Base-by-base conservation (phyloP, 2,888 invertebrate species). In the Nemoura dubitans region DNA sequence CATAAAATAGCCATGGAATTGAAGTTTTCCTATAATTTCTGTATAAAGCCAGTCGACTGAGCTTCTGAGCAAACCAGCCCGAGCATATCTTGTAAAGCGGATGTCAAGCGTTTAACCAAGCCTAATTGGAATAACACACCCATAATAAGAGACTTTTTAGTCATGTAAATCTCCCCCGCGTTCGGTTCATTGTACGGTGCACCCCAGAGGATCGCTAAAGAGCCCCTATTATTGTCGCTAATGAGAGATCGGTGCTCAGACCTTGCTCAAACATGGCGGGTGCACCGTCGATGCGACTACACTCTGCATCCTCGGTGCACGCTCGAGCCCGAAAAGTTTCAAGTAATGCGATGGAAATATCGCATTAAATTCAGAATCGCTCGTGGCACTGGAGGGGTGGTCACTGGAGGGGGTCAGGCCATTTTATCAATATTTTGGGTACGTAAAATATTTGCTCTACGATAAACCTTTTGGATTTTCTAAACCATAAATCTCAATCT, bases 81-180 rank as follows among this genome's bases (percentile, higher is more conserved):
- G 21, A 59, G 16, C 59, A 59, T 59, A 59, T 16, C 59, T 59
- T 59, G 10, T 78, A 10, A 28, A 78, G 25, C 78, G 78, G 78
- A 78, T 78, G 28, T 78, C 26, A 78, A 25, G 78, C 78, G 78
- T 78, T 78, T 78, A 78, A 78, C 78, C 78, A 78, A 5, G 7
- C 26, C 78, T 78, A 78, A 78, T 78, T 78, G 78, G 78, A 78
- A 78, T 78, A 78, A 78, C 26, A 78, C 78, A 16, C 78, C 78
- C 78, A 78, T 78, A 78, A 78, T 78, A 28, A 26, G 28, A 26
- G 78, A 27, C 28, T 28, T 78, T 78, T 28, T 78, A 78, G 5
- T 78, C 78, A 78, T 78, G 78, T 27, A 78, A 27, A 78, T 78
- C 26, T 27, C 78, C 78, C 78, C 78, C 27, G 28, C 1, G 78